A percentile compares a stretch with the other conserved stretches of the same genome.
These are phyloP conservation scores for Polyommatus iphigenia DNA, from an alignment of 2,888 invertebrate genomes.

Conservation along the genomic window DNA sequence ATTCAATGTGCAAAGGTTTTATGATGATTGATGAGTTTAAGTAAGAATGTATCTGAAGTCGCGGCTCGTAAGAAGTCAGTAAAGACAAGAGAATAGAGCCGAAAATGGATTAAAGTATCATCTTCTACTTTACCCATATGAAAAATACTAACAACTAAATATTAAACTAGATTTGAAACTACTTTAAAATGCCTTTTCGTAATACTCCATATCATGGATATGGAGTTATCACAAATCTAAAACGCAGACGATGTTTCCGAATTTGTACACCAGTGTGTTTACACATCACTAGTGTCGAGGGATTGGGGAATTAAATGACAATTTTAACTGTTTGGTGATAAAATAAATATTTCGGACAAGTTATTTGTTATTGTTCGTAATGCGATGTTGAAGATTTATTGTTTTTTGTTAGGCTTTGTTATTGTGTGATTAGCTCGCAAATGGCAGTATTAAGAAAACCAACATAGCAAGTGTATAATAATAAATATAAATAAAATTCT, in stretches of 20 bases:
- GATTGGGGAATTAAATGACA: constrained; percentile 59
- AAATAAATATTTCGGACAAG: constrained; percentile 52
- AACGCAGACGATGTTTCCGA: background rate
- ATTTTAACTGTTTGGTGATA: constrained; percentile 52
- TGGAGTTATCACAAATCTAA: too few relatives aligned
- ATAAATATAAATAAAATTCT: background rate
- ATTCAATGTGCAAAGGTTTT: too few relatives aligned
- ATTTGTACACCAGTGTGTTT: constrained; percentile 42
- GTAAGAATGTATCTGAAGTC: too few relatives aligned
- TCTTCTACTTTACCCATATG: too few relatives aligned
- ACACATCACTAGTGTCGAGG: constrained; percentile 45
- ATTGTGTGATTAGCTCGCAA: constrained; percentile 8
- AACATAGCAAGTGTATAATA: background rate
- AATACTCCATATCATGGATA: too few relatives aligned
- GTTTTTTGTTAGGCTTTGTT: background rate
- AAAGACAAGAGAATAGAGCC: too few relatives aligned
- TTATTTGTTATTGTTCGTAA: constrained; percentile 26
- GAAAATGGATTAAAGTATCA: too few relatives aligned
- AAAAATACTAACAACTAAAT: too few relatives aligned
- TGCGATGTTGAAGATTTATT: constrained; percentile 5
- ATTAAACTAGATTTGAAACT: too few relatives aligned
- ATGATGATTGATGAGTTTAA: too few relatives aligned
- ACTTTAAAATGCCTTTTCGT: too few relatives aligned
- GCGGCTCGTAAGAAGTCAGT: too few relatives aligned
- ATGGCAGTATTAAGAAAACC: background rate